Base-by-base conservation (phyloP, 2,113 vertebrate genomes). In the Neogobius melanostomus region DNA sequence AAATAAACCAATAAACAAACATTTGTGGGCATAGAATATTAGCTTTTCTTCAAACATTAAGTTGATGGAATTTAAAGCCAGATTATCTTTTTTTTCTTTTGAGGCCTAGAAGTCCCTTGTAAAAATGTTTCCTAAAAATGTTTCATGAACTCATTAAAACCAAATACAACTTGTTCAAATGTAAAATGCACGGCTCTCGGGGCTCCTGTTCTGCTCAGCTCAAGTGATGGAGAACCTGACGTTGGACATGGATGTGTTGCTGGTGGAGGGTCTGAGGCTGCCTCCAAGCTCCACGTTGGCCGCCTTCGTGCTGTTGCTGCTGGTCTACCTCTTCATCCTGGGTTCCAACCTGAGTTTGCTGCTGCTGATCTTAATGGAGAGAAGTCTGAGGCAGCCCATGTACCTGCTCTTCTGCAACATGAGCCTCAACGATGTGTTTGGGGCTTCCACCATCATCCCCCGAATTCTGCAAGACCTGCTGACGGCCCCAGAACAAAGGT, bases 391-490 rank as follows among this genome's bases (percentile, higher is more conserved):
- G 49, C 72, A 87, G 54, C 90, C 90, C 6, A 90, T 91, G 86
- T 89, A 90, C 42, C 71, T 91, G 0, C 75, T 90, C 0, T 87
- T 86, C n/a, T 90, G 84, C 47, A 89, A 87, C 66, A 66, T 90
- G 61, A 71, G 77, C 0, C 0, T 89, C 11, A 91, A 81, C 11
- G 85, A 92, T n/a, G 64, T 88, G 0, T 2, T 91, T 2, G 88
- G 88, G 0, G 85, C 79, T 15, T 80, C 87, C 0, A 68, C 65
- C 44, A 16, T 84, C 56, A 8, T 91, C 0, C 91, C 90, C 0
- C 75, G 77, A 1, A 0, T 91, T 44, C 45, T 92, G 5, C 0
- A 0, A 1, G 81, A 92, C 1, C 44, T 88, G 0, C 14, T 92
- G 9, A 1, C 28, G 28, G 28, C 28, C 28, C 28, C 28, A 36